These are phyloP conservation scores for Drosophila mayaguana DNA, from an alignment of 2,888 invertebrate species.

Conservation along the genomic window DNA sequence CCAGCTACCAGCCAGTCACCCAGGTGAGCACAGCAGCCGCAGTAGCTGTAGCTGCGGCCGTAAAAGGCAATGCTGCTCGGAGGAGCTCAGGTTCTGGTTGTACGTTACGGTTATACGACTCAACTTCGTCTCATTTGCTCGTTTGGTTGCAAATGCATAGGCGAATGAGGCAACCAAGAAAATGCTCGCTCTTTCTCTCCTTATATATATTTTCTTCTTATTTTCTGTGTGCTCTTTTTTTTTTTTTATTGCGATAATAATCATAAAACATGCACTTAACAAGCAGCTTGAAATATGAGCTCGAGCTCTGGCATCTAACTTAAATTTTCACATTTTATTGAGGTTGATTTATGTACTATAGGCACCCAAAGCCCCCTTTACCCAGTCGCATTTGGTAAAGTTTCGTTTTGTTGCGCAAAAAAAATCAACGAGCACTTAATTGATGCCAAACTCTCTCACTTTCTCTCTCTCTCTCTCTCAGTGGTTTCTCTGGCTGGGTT, in stretches of 20 bases:
- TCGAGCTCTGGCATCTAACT: slow-evolving; percentile 58
- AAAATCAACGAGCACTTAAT: slow-evolving; percentile 69
- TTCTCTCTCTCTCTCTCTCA: background rate
- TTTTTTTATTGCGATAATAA: slow-evolving; percentile 79
- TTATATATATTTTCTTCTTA: slow-evolving; percentile 16
- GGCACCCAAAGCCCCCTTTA: background rate
- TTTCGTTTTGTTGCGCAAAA: slow-evolving; percentile 15
- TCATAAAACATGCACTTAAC: slow-evolving; percentile 82
- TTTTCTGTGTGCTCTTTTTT: slow-evolving; percentile 31
- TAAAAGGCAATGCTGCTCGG: slow-evolving; percentile 34
- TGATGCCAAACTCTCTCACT: slow-evolving; percentile 50
- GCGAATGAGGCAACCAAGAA: slow-evolving; percentile 26
- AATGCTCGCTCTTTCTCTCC: slow-evolving; percentile 4
- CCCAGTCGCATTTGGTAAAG: background rate
- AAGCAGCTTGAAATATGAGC: slow-evolving; percentile 80
- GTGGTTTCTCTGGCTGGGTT: slow-evolving; percentile 26
- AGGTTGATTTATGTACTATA: slow-evolving; percentile 66
- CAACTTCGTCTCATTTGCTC: slow-evolving; percentile 68
- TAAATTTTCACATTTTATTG: slow-evolving; percentile 77
- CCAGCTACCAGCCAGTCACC: slow-evolving; percentile 19
- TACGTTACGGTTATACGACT: slow-evolving; percentile 18
- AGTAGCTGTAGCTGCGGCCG: slow-evolving; percentile 14
- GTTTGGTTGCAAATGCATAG: slow-evolving; percentile 64
- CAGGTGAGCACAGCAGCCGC: background rate
- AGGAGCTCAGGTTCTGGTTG: slow-evolving; percentile 10